phyloP scores from a whole-genome alignment of 64 coral and sea anemone species.

The Stylophora pistillata region DNA sequence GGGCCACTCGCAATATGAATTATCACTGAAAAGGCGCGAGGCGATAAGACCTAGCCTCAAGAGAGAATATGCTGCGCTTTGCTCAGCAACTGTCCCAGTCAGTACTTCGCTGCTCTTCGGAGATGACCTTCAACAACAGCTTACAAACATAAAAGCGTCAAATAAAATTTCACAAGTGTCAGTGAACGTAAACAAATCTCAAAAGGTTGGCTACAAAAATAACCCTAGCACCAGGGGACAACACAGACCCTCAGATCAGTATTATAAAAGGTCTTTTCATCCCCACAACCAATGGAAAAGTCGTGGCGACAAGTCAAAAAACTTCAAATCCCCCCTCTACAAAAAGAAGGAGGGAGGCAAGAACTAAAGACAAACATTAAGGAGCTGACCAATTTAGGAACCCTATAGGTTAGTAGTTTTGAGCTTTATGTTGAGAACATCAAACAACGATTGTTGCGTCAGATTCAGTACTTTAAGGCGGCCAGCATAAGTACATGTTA shows the following conservation, averaged over 20 bases:
- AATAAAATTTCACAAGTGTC: slow-evolving; percentile 48
- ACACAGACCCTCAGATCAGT: slow-evolving; percentile 18
- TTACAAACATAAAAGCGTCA: slow-evolving; percentile 50
- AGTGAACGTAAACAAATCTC: background rate
- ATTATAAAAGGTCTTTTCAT: slow-evolving; percentile 15
- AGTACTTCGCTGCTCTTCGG: too few relatives aligned
- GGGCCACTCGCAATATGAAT: slow-evolving; percentile 56
- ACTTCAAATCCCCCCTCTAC: slow-evolving; percentile 12
- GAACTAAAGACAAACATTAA: background rate
- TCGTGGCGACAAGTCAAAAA: slow-evolving; percentile 14
- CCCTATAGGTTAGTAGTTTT: slow-evolving; percentile 35
- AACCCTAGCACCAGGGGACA: background rate
- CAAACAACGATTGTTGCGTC: background rate
- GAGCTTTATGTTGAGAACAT: background rate
- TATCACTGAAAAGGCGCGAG: slow-evolving; percentile 45
- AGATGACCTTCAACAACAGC: slow-evolving; percentile 56
- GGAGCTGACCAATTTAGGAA: background rate
- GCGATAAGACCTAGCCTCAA: slow-evolving; percentile 57
- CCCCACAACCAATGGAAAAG: background rate
- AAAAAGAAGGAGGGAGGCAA: slow-evolving; percentile 10
- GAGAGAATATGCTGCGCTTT: slow-evolving; percentile 57
- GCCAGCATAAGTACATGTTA: slow-evolving; percentile 19
- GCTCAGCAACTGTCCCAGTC: slow-evolving; percentile 48
- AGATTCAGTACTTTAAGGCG: slow-evolving; percentile 36
- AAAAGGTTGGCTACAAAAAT: slow-evolving; percentile 2